phyloP scores from a whole-genome alignment of 2,113 vertebrate species.

The Prochilodus magdalenae region DNA sequence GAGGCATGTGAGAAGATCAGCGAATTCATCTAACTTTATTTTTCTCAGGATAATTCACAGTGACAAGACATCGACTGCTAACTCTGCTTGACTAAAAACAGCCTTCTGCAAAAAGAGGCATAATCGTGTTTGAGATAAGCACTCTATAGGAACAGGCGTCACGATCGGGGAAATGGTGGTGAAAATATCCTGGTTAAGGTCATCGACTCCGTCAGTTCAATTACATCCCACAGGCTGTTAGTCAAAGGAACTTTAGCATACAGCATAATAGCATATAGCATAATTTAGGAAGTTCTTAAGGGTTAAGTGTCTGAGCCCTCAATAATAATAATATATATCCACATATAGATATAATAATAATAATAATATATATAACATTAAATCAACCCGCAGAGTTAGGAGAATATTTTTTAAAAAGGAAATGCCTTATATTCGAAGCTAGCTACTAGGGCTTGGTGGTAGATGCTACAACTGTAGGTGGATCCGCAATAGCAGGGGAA shows the following conservation, averaged over 20 bases:
- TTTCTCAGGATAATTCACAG: constrained; percentile 3
- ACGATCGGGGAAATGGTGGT: constrained; percentile 15
- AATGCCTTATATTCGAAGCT: too few relatives aligned
- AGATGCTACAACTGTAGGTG: too few relatives aligned
- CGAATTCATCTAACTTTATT: constrained; percentile 22
- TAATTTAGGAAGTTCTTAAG: background rate
- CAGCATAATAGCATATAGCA: too few relatives aligned
- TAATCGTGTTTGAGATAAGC: constrained; percentile 34
- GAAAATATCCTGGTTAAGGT: constrained; percentile 1
- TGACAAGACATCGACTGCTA: constrained; percentile 14
- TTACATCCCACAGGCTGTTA: background rate
- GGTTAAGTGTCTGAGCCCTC: background rate
- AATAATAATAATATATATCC: background rate
- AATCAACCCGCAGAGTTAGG: background rate
- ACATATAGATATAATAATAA: too few relatives aligned
- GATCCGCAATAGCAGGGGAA: too few relatives aligned
- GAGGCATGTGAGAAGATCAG: constrained; percentile 41
- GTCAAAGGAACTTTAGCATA: background rate
- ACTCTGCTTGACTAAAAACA: constrained; percentile 7
- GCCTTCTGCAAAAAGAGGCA: background rate
- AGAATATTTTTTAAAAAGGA: too few relatives aligned
- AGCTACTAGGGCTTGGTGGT: too few relatives aligned
- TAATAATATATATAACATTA: background rate
- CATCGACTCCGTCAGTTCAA: background rate
- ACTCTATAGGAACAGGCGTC: constrained; percentile 9